Evolutionary conservation across 2,888 invertebrate species (phyloP), one percentile per base, ranked within the genome.

Genomic region (Campopleginae sp.): DNA sequence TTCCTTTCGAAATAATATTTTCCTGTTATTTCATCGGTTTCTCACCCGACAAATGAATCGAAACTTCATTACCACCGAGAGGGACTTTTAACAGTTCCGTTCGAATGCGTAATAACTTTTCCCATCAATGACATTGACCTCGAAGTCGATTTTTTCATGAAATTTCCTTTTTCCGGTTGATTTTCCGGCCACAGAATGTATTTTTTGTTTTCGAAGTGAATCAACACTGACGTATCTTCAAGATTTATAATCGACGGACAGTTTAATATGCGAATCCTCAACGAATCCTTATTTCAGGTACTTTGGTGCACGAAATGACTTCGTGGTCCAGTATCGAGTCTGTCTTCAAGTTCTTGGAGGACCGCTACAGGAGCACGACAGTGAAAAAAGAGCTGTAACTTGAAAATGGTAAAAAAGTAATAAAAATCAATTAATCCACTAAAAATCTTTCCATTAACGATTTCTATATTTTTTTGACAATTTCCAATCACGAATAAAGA

Each of bases 221-320:
- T 58, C 27, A 3, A 2, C 27, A 58, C 27, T 23, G 12, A 27
- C 27, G 12, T 27, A 14, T 14, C 7, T 3, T 27, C 1, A 27
- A 4, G 27, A 4, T 58, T 14, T n/a, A 1, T 2, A n/a, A 12
- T 27, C 6, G 14, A 58, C 27, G 27, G 5, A 58, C 8, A 58
- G 27, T n/a, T 14, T 58, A 5, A 12, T 14, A 12, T 58, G 27
- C 5, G 5, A 51, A n/a, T 19, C 19, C n/a, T 51, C 19, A 51
- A n/a, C 7, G 3, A 27, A 27, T 27, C 5, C 88, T 80, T 87
- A 86, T 94, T 93, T 6, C 94, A 95, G 95, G 95, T 74, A 95
- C 96, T 89, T 93, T 94, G 44, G 95, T 95, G 90, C 97, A 97
- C 92, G 96, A 96, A 91, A 96, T 96, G 96, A 96, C 96, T 19